Conservation (phyloP, 1,140 invertebrate species). For the Drosophila cardini region DNA sequence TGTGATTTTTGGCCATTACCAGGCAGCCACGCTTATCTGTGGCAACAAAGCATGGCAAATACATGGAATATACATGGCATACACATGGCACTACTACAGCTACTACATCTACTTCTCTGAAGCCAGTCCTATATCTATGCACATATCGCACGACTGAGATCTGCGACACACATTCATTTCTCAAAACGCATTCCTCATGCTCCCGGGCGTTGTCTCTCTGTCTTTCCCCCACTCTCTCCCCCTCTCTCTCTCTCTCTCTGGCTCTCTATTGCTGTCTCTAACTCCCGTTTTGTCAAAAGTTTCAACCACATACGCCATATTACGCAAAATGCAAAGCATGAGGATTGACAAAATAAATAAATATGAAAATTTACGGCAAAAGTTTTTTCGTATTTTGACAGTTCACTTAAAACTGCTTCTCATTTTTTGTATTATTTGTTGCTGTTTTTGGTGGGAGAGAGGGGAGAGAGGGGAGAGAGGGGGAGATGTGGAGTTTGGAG, state of each 20-base stretch:
- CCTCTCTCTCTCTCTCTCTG: background rate
- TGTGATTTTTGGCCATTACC: constrained; percentile 80
- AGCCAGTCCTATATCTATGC: constrained; percentile 57
- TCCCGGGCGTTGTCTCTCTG: constrained; percentile 11
- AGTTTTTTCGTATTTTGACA: constrained; percentile 62
- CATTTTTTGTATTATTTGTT: background rate
- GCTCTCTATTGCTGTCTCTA: background rate
- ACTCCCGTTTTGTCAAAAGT: constrained; percentile 46
- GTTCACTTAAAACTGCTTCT: constrained; percentile 55
- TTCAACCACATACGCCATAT: constrained; percentile 57
- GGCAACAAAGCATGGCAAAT: constrained; percentile 53
- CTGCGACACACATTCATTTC: constrained; percentile 57
- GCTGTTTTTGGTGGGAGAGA: background rate
- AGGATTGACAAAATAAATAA: constrained; percentile 83
- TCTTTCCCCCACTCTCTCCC: background rate
- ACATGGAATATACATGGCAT: constrained; percentile 44
- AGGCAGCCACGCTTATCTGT: constrained; percentile 64
- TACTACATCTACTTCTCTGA: constrained; percentile 28
- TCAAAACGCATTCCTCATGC: constrained; percentile 54
- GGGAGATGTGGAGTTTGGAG: constrained; percentile 43
- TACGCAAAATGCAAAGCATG: constrained; percentile 61
- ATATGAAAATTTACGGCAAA: constrained; percentile 82
- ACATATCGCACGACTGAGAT: constrained; percentile 65
- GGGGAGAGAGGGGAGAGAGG: background rate
- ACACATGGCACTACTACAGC: constrained; percentile 28